These are phyloP conservation scores for Helicolenus hilgendorfi DNA, from an alignment of 2,797 vertebrate species.

Conservation along the genomic window DNA sequence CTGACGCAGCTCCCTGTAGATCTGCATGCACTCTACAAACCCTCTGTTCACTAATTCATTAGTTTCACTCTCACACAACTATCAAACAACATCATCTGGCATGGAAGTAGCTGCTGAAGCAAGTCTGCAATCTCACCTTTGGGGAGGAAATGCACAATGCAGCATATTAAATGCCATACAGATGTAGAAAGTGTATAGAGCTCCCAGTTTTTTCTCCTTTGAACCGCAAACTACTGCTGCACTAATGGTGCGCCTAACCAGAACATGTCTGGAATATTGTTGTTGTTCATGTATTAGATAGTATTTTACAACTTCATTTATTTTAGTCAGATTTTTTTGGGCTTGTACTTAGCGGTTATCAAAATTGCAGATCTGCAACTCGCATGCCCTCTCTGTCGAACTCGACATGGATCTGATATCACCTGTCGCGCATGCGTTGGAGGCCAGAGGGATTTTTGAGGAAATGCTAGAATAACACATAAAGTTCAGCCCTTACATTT, in stretches of 20 bases:
- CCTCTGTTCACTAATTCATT: slow-evolving; percentile 79
- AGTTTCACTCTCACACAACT: slow-evolving; percentile 78
- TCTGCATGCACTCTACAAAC: slow-evolving; percentile 67
- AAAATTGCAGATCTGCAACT: background rate
- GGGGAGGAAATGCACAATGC: slow-evolving; percentile 58
- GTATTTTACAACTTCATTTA: background rate
- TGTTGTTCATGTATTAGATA: background rate
- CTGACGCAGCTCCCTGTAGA: slow-evolving; percentile 66
- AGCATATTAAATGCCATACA: slow-evolving; percentile 70
- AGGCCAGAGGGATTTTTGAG: background rate
- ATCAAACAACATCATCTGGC: slow-evolving; percentile 75
- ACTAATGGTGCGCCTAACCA: background rate
- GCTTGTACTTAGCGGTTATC: background rate
- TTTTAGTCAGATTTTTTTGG: background rate
- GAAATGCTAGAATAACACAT: too few relatives aligned
- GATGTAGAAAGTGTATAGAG: slow-evolving; percentile 48
- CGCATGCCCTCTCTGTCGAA: background rate
- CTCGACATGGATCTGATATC: background rate
- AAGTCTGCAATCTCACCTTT: slow-evolving; percentile 71
- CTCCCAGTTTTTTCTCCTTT: slow-evolving; percentile 3
- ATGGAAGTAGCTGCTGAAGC: slow-evolving; percentile 55
- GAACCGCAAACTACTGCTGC: slow-evolving; percentile 2
- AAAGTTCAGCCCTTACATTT: too few relatives aligned
- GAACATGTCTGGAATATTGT: slow-evolving; percentile 11
- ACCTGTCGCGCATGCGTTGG: background rate